These are phyloP conservation scores for Athrips mouffetella DNA, from an alignment of 2,888 invertebrate genomes.

Conservation along the genomic window DNA sequence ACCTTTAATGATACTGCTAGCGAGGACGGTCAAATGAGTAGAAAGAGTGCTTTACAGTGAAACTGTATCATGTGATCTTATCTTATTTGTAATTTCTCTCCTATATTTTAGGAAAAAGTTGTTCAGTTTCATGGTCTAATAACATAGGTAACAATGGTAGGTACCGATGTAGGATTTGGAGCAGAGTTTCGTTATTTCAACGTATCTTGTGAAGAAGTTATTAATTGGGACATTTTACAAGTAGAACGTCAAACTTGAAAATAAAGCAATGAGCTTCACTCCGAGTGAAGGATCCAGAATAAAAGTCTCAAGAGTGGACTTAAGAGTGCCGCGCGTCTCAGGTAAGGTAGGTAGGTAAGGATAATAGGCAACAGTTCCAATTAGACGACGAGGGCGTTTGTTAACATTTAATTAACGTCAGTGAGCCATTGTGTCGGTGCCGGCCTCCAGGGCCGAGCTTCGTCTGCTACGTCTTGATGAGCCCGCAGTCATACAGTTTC, in stretches of 20 bases:
- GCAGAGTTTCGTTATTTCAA: too few species aligned
- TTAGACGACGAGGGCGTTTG: constrained; percentile 77
- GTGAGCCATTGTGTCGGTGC: constrained; percentile 69
- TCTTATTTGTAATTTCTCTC: too few species aligned
- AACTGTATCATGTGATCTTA: too few species aligned
- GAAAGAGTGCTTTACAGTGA: too few species aligned
- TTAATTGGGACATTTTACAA: constrained; percentile 6
- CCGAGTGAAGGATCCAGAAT: constrained; percentile 51
- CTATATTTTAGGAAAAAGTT: too few species aligned
- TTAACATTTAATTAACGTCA: constrained; percentile 78
- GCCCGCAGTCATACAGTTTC: constrained; percentile 58
- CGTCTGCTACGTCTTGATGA: constrained; percentile 52
- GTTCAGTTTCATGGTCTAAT: too few species aligned
- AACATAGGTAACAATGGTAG: too few species aligned
- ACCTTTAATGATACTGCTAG: too few species aligned
- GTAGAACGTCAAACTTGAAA: constrained; percentile 23
- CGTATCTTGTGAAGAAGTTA: background rate
- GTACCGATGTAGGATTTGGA: too few species aligned
- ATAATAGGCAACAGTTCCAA: constrained; percentile 78
- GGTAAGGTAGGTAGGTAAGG: constrained; percentile 66
- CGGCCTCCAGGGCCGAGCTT: constrained; percentile 55
- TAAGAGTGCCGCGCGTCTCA: constrained; percentile 54
- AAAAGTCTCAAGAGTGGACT: constrained; percentile 62
- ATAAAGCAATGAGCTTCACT: constrained; percentile 44
- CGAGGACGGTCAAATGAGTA: too few species aligned